Evolutionary conservation across 2,797 vertebrate genomes (phyloP).

Genomic region (Fistularia tabacaria): DNA sequence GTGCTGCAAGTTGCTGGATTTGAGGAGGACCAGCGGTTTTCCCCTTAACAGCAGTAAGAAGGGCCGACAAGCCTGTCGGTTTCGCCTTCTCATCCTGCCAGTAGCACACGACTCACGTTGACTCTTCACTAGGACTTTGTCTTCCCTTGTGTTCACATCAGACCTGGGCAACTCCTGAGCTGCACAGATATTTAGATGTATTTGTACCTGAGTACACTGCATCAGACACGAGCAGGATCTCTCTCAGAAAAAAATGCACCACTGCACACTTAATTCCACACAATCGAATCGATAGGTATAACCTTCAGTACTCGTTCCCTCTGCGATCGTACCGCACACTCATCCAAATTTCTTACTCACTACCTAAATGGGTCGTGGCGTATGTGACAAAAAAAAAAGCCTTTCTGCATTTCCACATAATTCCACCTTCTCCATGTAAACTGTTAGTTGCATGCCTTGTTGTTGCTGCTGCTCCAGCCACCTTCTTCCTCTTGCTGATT

Average conservation of each 20-base stretch:
- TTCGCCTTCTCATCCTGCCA: constrained; percentile 26
- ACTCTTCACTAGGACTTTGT: too few species aligned
- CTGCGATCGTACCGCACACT: constrained; percentile 39
- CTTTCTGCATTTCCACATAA: constrained; percentile 60
- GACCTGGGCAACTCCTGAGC: constrained; percentile 10
- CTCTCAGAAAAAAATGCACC: constrained; percentile 1
- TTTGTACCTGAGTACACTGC: neutral
- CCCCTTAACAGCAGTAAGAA: constrained; percentile 21
- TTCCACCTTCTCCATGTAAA: constrained; percentile 74
- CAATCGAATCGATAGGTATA: too few species aligned
- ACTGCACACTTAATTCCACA: constrained; percentile 1
- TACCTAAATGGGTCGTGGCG: constrained; percentile 41
- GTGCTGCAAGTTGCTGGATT: constrained; percentile 1
- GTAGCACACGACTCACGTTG: constrained; percentile 29
- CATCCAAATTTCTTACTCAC: constrained; percentile 21
- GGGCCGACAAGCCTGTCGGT: constrained; percentile 8
- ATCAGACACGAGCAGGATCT: too few species aligned
- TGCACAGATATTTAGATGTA: constrained; percentile 17
- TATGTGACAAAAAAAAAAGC: constrained; percentile 55
- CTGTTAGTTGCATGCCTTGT: constrained; percentile 81
- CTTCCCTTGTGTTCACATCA: constrained; percentile 25
- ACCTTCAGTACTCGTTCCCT: constrained; percentile 26
- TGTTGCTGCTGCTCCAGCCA: constrained; percentile 82
- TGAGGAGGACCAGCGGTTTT: constrained; percentile 17
- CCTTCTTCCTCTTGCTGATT: constrained; percentile 85